Base-by-base conservation (phyloP, 2,888 invertebrate genomes). In the Pocota personata region DNA sequence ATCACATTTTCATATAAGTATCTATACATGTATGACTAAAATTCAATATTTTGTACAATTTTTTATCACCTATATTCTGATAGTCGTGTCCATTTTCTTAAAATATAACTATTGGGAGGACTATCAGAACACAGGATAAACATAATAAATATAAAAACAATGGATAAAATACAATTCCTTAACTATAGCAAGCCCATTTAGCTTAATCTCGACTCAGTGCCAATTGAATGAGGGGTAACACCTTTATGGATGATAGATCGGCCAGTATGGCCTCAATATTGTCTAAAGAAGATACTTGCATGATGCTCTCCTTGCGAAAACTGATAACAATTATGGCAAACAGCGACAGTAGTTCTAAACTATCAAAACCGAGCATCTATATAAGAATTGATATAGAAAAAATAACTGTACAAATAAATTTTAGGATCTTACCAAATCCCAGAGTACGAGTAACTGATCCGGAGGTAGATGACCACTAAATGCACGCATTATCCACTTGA, bases 401-500 rank as follows among this genome's bases (percentile, higher is more conserved):
- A 21, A 40, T 16, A 24, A 62, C 16, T 8, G 19, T 10, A 24
- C 19, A 6, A 52, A 37, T 35, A 10, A 32, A 27, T 14, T 35
- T 3, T 3, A 8, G 4, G 2, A 16, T 27, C 12, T 84, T 83
- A 95, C 94, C 89, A 98, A 94, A 92, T 99, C 99, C 99, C 99
- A 99, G 12, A 99, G 93, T 48, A 97, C 95, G 2, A 99, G 93
- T 0, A 99, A 94, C 92, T 99, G 98, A 90, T 98, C 98, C 0
- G 98, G 98, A 0, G 97, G 96, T 58, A 99, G 93, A 90, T 98
- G 98, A 0, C 99, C 99, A 89, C 98, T 98, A 92, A 98, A 99
- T 1, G 97, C 98, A 87, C 98, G 94, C 96, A 99, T 98, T 55
- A 99, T 92, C 98, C 99, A 99, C 92, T 98, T 98, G 91, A 98